Conservation (phyloP, 2,888 invertebrate genomes). For the Didymodactylos carnosus region DNA sequence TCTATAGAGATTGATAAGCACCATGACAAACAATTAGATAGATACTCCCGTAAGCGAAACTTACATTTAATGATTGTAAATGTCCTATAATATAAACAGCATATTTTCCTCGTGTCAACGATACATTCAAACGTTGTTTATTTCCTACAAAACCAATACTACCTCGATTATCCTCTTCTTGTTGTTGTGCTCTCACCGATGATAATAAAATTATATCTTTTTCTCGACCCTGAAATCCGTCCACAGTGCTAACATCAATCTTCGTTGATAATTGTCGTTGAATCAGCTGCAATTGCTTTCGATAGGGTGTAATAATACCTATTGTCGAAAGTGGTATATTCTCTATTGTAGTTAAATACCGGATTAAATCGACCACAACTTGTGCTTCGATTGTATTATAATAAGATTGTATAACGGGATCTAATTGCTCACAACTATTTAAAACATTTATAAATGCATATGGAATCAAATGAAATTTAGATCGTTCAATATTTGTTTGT, state of each 20-base stretch:
- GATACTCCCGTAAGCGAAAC: background rate
- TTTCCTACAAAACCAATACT: constrained; percentile 44
- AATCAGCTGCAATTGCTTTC: constrained; percentile 38
- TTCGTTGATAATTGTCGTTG: background rate
- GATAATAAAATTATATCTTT: constrained; percentile 65
- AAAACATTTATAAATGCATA: background rate
- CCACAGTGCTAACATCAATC: constrained; percentile 17
- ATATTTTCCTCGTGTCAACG: constrained; percentile 58
- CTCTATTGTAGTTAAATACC: constrained; percentile 17
- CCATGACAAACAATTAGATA: background rate
- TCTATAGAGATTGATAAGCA: background rate
- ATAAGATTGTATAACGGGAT: background rate
- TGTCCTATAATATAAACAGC: constrained; percentile 39
- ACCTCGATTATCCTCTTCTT: constrained; percentile 42
- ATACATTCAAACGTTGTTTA: constrained; percentile 59
- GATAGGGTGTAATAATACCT: constrained; percentile 53
- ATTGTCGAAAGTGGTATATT: constrained; percentile 34
- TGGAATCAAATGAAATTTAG: background rate
- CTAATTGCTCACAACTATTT: background rate
- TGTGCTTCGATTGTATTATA: constrained; percentile 44
- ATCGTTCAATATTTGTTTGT: background rate
- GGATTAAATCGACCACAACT: constrained; percentile 42
- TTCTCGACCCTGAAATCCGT: constrained; percentile 66
- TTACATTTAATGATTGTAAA: constrained; percentile 22
- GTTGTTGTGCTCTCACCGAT: constrained; percentile 53